Percentiles rank a stretch among this genome's conserved stretches.
These are phyloP conservation scores for Rhinoderma darwinii DNA, from an alignment of 2,113 vertebrate genomes.

Conservation along the genomic window DNA sequence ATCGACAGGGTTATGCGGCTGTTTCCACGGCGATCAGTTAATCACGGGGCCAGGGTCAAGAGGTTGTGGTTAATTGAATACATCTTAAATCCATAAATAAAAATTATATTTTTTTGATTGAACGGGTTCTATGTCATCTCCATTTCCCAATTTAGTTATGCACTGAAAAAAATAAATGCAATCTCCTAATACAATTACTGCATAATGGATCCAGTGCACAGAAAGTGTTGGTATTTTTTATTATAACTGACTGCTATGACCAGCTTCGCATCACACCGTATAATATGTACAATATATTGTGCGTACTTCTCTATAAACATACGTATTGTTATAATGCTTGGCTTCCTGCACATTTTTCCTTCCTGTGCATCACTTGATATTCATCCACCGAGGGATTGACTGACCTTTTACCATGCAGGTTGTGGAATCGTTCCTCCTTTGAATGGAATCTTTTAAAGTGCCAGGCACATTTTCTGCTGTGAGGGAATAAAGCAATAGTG, in stretches of 20 bases:
- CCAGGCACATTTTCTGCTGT: not conserved
- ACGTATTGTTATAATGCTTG: not conserved
- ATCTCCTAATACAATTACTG: not conserved
- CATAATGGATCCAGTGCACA: not conserved
- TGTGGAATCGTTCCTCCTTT: not conserved
- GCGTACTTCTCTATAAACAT: not conserved
- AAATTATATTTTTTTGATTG: no score
- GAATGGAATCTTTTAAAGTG: not conserved
- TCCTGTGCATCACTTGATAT: constrained; percentile 5
- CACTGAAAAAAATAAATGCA: not conserved
- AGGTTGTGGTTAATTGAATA: no score
- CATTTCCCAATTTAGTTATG: not conserved
- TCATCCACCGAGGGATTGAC: constrained; percentile 7
- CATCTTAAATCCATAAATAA: no score
- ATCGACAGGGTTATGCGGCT: not conserved
- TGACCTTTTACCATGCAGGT: constrained; percentile 27
- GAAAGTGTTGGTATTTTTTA: no score
- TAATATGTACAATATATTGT: not conserved
- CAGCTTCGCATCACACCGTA: no score
- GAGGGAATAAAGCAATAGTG: not conserved
- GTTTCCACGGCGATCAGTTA: not conserved
- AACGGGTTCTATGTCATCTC: not conserved
- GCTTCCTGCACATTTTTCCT: not conserved
- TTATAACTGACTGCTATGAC: no score
- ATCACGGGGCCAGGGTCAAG: no score